Conservation (phyloP, 2,888 invertebrate species). For the Ischnus inquisitorius region DNA sequence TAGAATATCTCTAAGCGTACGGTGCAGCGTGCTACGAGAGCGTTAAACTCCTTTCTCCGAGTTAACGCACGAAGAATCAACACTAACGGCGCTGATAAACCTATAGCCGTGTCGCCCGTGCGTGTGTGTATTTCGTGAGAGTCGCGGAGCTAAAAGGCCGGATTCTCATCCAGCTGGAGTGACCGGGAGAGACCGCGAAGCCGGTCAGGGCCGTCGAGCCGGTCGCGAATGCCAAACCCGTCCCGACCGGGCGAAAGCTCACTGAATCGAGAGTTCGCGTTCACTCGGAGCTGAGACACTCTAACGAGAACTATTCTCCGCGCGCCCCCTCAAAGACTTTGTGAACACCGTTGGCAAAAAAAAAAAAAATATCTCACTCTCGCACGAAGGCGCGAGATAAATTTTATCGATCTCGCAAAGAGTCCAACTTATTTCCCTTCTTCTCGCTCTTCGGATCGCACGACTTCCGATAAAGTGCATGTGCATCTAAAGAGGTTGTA, state of each 20-base stretch:
- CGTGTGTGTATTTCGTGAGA: slow-evolving; percentile 11
- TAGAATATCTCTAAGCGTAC: slow-evolving; percentile 12
- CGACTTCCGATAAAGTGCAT: neutral
- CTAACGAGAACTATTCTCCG: neutral
- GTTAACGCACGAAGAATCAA: slow-evolving; percentile 49
- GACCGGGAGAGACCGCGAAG: slow-evolving; percentile 64
- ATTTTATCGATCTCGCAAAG: slow-evolving; percentile 9
- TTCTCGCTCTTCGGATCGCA: neutral
- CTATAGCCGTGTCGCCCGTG: slow-evolving; percentile 9
- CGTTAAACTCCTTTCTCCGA: slow-evolving; percentile 68
- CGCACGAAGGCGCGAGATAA: slow-evolving; percentile 7
- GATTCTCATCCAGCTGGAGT: slow-evolving; percentile 31
- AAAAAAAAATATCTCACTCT: slow-evolving; percentile 54
- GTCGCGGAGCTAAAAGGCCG: neutral
- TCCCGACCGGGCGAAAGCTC: slow-evolving; percentile 68
- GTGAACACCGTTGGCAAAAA: slow-evolving; percentile 14
- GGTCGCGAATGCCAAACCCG: slow-evolving; percentile 65
- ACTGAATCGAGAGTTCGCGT: slow-evolving; percentile 53
- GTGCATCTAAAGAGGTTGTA: slow-evolving; percentile 13
- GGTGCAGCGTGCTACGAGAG: slow-evolving; percentile 59
- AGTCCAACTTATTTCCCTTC: slow-evolving; percentile 1
- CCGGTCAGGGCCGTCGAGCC: slow-evolving; percentile 70
- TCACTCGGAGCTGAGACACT: slow-evolving; percentile 21
- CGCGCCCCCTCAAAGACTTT: slow-evolving; percentile 8
- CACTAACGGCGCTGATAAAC: slow-evolving; percentile 21